Conservation (phyloP, 2,797 vertebrate species). For the Rhinoraja longicauda region DNA sequence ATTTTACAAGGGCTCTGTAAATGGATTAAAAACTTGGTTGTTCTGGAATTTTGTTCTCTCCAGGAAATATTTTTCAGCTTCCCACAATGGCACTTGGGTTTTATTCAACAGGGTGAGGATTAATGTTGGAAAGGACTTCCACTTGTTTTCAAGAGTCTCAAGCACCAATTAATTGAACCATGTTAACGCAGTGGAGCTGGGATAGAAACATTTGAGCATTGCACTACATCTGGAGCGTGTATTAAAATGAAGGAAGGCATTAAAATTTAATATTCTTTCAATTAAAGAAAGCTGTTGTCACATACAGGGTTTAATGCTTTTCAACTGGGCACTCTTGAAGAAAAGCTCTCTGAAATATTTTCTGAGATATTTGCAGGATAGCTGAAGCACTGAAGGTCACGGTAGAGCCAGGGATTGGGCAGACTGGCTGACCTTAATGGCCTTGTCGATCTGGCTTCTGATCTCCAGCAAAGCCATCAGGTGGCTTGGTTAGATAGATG, state of each 20-base stretch:
- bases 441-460: too few species aligned
- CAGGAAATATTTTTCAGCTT: not conserved
- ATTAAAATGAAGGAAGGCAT: not conserved
- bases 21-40: not conserved
- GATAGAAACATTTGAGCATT: not conserved
- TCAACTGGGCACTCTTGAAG: not conserved
- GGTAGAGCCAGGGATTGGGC: too few species aligned
- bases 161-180: not conserved
- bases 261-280: not conserved
- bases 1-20: not conserved
- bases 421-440: too few species aligned
- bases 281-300: not conserved
- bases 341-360: not conserved
- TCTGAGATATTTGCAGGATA: too few species aligned
- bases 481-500: too few species aligned
- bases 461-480: too few species aligned
- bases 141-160: not conserved
- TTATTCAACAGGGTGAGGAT: not conserved
- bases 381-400: too few species aligned
- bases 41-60: not conserved
- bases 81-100: not conserved
- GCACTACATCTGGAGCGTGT: not conserved
- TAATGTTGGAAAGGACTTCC: not conserved
- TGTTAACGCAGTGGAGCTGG: not conserved
- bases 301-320: not conserved